Conservation (phyloP, 2,113 vertebrate genomes). For the Oreotragus oreotragus region DNA sequence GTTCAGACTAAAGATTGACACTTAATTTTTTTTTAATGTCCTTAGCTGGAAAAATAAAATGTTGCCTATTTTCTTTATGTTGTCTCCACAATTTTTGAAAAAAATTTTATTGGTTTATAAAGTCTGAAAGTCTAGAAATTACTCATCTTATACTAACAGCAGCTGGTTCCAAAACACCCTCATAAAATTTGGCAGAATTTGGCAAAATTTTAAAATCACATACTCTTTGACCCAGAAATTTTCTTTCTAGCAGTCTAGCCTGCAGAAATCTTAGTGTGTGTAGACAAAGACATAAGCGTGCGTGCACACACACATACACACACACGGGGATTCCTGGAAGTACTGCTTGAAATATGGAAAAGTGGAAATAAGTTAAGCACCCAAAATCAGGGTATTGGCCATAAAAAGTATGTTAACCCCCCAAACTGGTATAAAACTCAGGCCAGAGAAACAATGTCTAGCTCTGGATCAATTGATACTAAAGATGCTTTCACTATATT, state of each 20-base stretch:
- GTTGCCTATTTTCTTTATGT: constrained; percentile 25
- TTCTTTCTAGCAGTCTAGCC: constrained; percentile 29
- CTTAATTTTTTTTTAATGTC: background rate
- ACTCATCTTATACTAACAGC: constrained; percentile 24
- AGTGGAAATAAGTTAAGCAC: background rate
- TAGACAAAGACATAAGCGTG: background rate
- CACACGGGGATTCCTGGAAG: background rate
- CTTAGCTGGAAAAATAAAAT: constrained; percentile 12
- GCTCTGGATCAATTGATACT: background rate
- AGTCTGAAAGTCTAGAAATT: constrained; percentile 33
- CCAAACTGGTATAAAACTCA: background rate
- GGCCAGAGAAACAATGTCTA: background rate
- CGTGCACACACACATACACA: background rate
- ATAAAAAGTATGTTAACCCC: background rate
- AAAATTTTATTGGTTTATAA: constrained; percentile 45
- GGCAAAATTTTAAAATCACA: constrained; percentile 41
- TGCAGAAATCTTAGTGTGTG: background rate
- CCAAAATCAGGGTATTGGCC: background rate
- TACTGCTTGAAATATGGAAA: background rate
- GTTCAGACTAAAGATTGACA: background rate
- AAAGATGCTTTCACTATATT: background rate
- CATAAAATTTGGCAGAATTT: constrained; percentile 36
- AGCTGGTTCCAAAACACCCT: constrained; percentile 13
- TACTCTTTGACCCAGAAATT: constrained; percentile 7
- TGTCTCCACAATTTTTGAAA: background rate